Base-by-base conservation (phyloP, 2,888 invertebrate genomes). In the Thereva unica region DNA sequence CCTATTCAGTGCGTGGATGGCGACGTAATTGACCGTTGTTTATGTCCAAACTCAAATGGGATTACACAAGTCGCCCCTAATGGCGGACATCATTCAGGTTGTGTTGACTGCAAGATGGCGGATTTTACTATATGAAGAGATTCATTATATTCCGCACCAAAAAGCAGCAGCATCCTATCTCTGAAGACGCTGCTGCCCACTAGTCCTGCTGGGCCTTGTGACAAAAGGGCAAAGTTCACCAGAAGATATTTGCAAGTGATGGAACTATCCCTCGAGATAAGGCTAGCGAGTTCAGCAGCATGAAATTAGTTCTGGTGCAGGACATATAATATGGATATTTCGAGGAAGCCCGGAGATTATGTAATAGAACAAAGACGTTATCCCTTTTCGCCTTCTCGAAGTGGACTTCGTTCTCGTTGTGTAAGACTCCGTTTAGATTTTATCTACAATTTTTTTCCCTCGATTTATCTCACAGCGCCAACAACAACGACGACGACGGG, bases 1-100 rank as follows among this genome's bases (percentile, higher is more conserved):
- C 10, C 59, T 59, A 59, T 59, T 59, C 59, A 59, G 7, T 45
- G n/a, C n/a, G 23, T 23, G 47, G 37, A 59, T 37, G 59, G 49
- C 7, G 49, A 9, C 37, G 49, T 59, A 59, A 59, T 59, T 59
- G 5, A 47, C 47, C 59, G 40, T 47, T 59, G 47, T 59, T 59
- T 59, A 47, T 47, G 47, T 10, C 6, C 34, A 59, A 59, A 59
- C 38, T 59, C 45, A 4, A 10, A 47, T 23, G 23, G 10, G 47
- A 34, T 42, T 34, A 34, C n/a, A 42, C 56, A 5, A 41, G 56
- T 44, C 6, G 3, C 35, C 35, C 23, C 9, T 2, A 35, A 7
- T 23, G n/a, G 56, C 34, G 8, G 23, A n/a, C 35, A 35, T 23
- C 34, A 42, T 12, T 6, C 38, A 35, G 34, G n/a, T 5, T 9